phyloP scores from a whole-genome alignment of 2,797 vertebrate genomes.

The Oophaga sylvatica region DNA sequence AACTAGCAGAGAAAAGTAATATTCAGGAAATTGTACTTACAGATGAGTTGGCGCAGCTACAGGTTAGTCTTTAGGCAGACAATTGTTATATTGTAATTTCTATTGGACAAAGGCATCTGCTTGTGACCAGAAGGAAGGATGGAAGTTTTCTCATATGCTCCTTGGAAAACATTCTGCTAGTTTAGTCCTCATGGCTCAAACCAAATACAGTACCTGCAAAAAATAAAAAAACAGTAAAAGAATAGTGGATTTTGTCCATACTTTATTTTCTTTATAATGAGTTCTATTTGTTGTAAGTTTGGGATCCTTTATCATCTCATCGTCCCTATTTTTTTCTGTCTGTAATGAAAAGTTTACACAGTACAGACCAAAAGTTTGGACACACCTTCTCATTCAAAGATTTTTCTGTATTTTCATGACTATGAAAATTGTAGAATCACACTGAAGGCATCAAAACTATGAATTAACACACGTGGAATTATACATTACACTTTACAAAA shows the following conservation, averaged over 20 bases:
- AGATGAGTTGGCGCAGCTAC: background rate
- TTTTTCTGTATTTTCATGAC: no score
- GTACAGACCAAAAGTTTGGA: no score
- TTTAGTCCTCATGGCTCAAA: background rate
- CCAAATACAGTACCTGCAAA: background rate
- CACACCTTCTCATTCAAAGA: no score
- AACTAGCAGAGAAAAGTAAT: background rate
- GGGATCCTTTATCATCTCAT: background rate
- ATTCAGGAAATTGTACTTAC: background rate
- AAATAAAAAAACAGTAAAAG: background rate
- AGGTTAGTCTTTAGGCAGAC: background rate
- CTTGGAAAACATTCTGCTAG: background rate
- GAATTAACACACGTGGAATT: no score
- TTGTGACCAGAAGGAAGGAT: background rate
- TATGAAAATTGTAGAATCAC: no score
- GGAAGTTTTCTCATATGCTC: background rate
- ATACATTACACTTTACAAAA: no score
- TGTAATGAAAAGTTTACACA: no score
- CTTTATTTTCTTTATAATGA: background rate
- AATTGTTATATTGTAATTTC: background rate
- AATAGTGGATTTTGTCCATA: background rate
- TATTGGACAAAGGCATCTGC: no score
- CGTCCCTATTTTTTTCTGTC: background rate
- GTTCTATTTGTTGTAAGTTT: background rate
- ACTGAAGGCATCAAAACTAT: no score